Evolutionary conservation across 2,888 invertebrate genomes (phyloP), one percentile per base, ranked within the genome.

Genomic region (Crossocerus cetratus): DNA sequence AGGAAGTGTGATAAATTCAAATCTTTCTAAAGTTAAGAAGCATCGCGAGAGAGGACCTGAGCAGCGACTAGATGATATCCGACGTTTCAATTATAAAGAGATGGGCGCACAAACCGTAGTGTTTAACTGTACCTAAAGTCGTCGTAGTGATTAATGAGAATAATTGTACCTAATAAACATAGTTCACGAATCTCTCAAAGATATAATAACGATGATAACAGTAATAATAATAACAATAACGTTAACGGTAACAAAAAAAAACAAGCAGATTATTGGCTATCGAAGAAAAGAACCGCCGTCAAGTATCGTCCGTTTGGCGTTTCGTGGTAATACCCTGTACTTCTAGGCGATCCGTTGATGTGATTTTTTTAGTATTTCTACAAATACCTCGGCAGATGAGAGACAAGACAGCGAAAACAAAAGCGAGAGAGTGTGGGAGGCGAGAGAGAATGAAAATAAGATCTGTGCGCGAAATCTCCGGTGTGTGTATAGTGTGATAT

Each of bases 111-210:
- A 77, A 76, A 54, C 59, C 59, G 76, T 80, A 83, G 83, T 80
- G 71, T 77, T 82, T 80, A 82, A 80, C 61, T 70, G 80, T 82
- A 82, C 82, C 82, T 82, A 80, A 78, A 69, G 72, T 82, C 80
- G 76, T 82, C 78, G 82, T 82, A 82, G 80, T 69, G 69, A 74
- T 80, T 78, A 80, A 80, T 73, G 68, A 81, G 64, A 57, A 75
- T 75, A 82, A 80, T 74, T 71, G 78, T 82, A 82, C 72, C 80
- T 82, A 80, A 71, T 69, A 65, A 73, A 82, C 67, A 42, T 73
- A 82, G 73, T 82, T 80, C 58, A 78, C 58, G 73, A 76, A 80
- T 76, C 74, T 78, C 80, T 80, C 66, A 70, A 75, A 76, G 64
- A 61, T 65, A 63, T 74, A 58, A 78, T 64, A 65, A 58, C 3